Evolutionary conservation across 1,140 invertebrate species (phyloP), one percentile per base, ranked within the genome.

Genomic region (Diachasmimorpha longicaudata): DNA sequence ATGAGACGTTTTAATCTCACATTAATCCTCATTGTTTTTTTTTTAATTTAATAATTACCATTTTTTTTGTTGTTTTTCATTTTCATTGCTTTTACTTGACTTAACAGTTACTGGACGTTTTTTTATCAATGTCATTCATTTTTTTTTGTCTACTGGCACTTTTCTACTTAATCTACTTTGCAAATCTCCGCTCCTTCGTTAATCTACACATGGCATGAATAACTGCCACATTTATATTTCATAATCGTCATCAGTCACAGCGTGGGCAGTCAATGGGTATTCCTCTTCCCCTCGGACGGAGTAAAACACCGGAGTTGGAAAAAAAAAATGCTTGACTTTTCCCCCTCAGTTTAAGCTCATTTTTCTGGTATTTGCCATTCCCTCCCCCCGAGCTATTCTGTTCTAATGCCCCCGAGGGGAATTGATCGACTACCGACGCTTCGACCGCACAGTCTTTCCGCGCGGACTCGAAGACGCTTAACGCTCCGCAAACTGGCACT

Each of bases 91-190:
- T 42, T 78, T 79, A 75, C 72, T 84, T 79, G 80, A 83, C 87
- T 89, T 89, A 89, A 88, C 48, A 83, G 80, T 89, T 89, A 89
- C 81, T 89, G 88, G 88, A 89, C 88, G 88, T 89, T 88, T 88
- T 31, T 31, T 83, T 85, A 83, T 86, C 86, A 79, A 86, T 63
- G 81, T 85, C 83, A 85, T 85, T 86, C 79, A 78, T 79, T 81
- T 31, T 31, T 31, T 2, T 31, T 78, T 73, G n/a, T 75, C 85
- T 89, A 89, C 87, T 89, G 87, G 87, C 87, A 89, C 87, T 89
- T 89, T 89, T 88, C 87, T 88, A 89, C 86, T 88, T 89, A 85
- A 77, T 81, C 85, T 88, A 88, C 81, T 74, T 70, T 63, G 67
- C 52, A 73, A 78, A 75, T 44, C 42, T 75, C 72, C 67, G 42